phyloP scores from a whole-genome alignment of 1,140 invertebrate genomes.

The Ectropis grisescens region DNA sequence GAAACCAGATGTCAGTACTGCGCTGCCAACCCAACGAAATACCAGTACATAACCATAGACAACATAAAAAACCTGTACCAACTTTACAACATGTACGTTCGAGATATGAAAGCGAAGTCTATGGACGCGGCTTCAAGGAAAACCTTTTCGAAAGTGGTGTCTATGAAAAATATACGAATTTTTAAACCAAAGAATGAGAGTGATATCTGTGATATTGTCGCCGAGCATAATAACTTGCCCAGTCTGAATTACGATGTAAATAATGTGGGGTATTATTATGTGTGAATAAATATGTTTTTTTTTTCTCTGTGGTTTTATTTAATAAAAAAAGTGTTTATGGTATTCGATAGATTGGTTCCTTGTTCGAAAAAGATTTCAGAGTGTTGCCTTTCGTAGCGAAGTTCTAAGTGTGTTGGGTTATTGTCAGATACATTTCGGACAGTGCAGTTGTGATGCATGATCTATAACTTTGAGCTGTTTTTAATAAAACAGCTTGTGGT shows the following conservation, averaged over 20 bases:
- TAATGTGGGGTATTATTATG: conserved; percentile 14
- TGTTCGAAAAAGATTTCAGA: too few relatives aligned
- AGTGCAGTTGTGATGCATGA: too few relatives aligned
- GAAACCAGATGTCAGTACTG: conserved; percentile 28
- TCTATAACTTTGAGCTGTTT: too few relatives aligned
- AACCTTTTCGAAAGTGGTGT: conserved; percentile 27
- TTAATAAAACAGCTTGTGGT: too few relatives aligned
- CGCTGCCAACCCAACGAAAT: conserved; percentile 5
- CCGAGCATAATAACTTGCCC: conserved; percentile 23
- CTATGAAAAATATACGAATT: conserved; percentile 25
- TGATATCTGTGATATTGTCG: conserved; percentile 30
- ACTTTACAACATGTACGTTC: conserved; percentile 26
- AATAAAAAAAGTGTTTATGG: too few relatives aligned
- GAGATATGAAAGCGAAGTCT: conserved; percentile 17
- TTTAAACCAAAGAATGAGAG: conserved; percentile 32
- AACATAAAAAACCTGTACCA: conserved; percentile 30
- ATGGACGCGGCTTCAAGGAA: conserved; percentile 28
- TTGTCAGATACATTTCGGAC: too few relatives aligned
- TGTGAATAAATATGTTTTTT: conserved; percentile 6
- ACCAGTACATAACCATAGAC: conserved; percentile 17
- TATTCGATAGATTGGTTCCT: too few relatives aligned
- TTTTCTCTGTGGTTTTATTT: not conserved
- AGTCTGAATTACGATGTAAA: conserved; percentile 2
- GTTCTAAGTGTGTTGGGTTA: too few relatives aligned
- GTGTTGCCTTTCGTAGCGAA: too few relatives aligned